These are phyloP conservation scores for Petrocephalus zakoni DNA, from an alignment of 2,113 vertebrate species.

Conservation along the genomic window DNA sequence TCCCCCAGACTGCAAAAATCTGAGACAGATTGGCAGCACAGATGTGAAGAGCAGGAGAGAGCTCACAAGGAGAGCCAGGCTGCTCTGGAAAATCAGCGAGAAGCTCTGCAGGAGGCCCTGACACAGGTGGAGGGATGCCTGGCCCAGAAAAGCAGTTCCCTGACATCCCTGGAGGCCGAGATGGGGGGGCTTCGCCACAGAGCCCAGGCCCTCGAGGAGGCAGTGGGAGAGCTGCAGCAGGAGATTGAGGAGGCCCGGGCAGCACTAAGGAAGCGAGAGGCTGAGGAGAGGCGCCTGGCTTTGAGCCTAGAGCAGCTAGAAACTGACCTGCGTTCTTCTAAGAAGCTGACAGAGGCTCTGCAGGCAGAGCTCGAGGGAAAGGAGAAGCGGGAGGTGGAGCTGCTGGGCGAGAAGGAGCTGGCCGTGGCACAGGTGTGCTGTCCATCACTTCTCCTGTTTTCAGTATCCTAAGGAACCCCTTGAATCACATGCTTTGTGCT, in stretches of 20 bases:
- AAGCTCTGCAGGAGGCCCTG: slow-evolving; percentile 51
- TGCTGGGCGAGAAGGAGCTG: slow-evolving; percentile 80
- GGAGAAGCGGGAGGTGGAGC: slow-evolving; percentile 75
- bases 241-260: slow-evolving; percentile 54
- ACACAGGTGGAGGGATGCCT: slow-evolving; percentile 55
- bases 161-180: slow-evolving; percentile 61
- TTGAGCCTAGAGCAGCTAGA: slow-evolving; percentile 77
- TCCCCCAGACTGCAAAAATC: slow-evolving; percentile 65
- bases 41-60: slow-evolving; percentile 56
- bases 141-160: slow-evolving; percentile 45
- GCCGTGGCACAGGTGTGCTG: slow-evolving; percentile 64
- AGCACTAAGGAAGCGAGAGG: slow-evolving; percentile 65
- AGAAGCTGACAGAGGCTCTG: slow-evolving; percentile 65
- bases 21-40: slow-evolving; percentile 60
- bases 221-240: slow-evolving; percentile 59
- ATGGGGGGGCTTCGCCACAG: slow-evolving; percentile 57
- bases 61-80: slow-evolving; percentile 53
- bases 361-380: slow-evolving; percentile 72
- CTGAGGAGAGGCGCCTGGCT: slow-evolving; percentile 66
- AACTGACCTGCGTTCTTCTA: slow-evolving; percentile 77
- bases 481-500: background rate
- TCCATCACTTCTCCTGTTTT: background rate
- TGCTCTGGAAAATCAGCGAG: slow-evolving; percentile 60
- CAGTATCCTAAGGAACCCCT: background rate
- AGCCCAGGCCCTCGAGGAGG: slow-evolving; percentile 61